These are phyloP conservation scores for Ochlodes sylvanus DNA, from an alignment of 2,888 invertebrate genomes.

Conservation along the genomic window DNA sequence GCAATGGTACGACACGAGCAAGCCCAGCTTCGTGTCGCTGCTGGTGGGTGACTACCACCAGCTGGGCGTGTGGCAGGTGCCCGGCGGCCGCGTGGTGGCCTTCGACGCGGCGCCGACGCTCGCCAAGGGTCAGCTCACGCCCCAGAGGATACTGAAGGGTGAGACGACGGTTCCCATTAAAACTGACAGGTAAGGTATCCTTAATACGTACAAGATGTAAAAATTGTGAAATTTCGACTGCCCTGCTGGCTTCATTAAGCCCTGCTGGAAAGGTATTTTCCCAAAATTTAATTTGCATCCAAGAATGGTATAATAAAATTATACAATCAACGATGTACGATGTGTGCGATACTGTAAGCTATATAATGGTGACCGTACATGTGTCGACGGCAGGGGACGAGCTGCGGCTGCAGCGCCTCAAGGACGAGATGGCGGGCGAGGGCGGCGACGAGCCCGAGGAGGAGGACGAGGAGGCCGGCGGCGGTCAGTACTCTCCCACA, in stretches of 20 bases:
- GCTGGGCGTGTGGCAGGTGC: slow-evolving; percentile 73
- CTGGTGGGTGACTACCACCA: slow-evolving; percentile 77
- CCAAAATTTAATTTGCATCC: no score
- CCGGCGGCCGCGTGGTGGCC: slow-evolving; percentile 72
- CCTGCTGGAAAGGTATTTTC: no score
- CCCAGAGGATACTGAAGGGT: slow-evolving; percentile 70
- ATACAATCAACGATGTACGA: no score
- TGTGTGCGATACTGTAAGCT: no score
- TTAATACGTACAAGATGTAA: no score
- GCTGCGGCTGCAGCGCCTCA: slow-evolving; percentile 67
- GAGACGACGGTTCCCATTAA: slow-evolving; percentile 19
- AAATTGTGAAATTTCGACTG: no score
- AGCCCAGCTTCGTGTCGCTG: slow-evolving; percentile 58
- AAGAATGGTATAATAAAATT: no score
- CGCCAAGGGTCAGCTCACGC: slow-evolving; percentile 62
- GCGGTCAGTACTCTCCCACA: slow-evolving; percentile 49
- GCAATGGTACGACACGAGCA: slow-evolving; percentile 68
- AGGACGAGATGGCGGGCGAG: slow-evolving; percentile 74
- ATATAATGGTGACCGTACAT: no score
- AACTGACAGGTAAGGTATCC: no score
- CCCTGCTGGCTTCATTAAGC: no score
- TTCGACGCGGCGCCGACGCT: slow-evolving; percentile 76
- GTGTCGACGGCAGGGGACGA: slow-evolving; percentile 64
- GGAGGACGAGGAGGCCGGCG: slow-evolving; percentile 66
- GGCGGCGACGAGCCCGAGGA: slow-evolving; percentile 61